Evolutionary conservation across 2,888 invertebrate genomes (phyloP).

Genomic region (Dioctria rufipes): DNA sequence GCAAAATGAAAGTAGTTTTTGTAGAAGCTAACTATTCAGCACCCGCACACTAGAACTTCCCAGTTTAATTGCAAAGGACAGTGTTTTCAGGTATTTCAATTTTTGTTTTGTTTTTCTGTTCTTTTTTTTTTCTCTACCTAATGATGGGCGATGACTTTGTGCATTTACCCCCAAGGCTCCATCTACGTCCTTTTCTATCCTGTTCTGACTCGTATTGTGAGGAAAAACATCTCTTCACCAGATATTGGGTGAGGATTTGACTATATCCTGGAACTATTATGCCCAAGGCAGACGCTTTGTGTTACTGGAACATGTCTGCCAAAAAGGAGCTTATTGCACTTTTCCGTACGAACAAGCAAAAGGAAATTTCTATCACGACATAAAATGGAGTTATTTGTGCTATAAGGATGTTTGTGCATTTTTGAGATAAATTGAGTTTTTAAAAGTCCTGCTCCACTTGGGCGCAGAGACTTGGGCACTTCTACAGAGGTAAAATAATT

Average conservation of each 20-base stretch:
- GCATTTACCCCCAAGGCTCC: background rate
- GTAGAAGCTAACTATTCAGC: background rate
- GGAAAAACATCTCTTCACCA: background rate
- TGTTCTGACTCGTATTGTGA: background rate
- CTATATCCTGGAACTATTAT: background rate
- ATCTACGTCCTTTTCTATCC: background rate
- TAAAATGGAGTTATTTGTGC: background rate
- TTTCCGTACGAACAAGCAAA: slow-evolving; percentile 26
- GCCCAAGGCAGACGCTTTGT: background rate
- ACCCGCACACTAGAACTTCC: background rate
- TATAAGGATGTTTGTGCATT: background rate
- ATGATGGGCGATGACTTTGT: slow-evolving; percentile 41
- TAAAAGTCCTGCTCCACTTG: too few species aligned
- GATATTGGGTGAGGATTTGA: slow-evolving; percentile 2
- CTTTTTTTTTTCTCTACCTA: background rate
- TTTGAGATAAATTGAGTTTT: background rate
- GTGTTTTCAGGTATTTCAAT: slow-evolving; percentile 21
- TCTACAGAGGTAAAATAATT: too few species aligned
- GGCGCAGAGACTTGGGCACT: too few species aligned
- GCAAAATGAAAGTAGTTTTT: background rate
- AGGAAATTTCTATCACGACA: background rate
- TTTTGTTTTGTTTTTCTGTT: slow-evolving; percentile 2
- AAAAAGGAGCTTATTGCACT: slow-evolving; percentile 27
- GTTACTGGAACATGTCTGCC: background rate
- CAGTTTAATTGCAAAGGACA: slow-evolving; percentile 32